Evolutionary conservation across 2,888 invertebrate species (phyloP).

Genomic region (Hylaea fasciaria): DNA sequence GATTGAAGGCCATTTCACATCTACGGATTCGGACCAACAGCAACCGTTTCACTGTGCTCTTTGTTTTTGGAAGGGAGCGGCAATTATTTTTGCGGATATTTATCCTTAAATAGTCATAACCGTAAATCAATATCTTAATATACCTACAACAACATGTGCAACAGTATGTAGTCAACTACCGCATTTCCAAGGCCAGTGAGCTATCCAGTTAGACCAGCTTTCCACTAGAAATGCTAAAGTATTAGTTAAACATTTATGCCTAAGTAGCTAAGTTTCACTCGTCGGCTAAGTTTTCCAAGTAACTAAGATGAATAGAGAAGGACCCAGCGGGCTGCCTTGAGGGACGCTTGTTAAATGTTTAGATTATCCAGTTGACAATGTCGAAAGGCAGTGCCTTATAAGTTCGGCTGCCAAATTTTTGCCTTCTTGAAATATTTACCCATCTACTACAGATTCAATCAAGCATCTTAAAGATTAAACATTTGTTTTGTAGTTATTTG

Average conservation of each 20-base stretch:
- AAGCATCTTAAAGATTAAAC: background rate
- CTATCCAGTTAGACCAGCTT: constrained; percentile 14
- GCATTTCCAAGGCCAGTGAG: constrained; percentile 1
- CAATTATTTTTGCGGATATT: too few relatives aligned
- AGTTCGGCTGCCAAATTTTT: background rate
- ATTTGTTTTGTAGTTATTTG: background rate
- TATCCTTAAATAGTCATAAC: too few relatives aligned
- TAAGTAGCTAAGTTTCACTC: constrained; percentile 20
- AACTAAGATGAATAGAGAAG: constrained; percentile 10
- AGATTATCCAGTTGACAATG: too few relatives aligned
- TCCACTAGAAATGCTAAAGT: constrained; percentile 18
- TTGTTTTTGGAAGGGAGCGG: too few relatives aligned
- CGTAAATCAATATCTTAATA: too few relatives aligned
- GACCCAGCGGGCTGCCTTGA: constrained; percentile 9
- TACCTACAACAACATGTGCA: too few relatives aligned
- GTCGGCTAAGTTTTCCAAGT: constrained; percentile 2
- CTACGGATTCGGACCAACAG: too few relatives aligned
- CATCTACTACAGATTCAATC: background rate
- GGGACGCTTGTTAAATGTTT: background rate
- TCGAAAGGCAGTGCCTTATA: too few relatives aligned
- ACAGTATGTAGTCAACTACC: background rate
- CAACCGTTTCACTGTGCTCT: too few relatives aligned
- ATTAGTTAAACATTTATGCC: constrained; percentile 9
- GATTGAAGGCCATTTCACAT: too few relatives aligned
- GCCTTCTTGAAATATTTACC: constrained; percentile 2